Conservation (phyloP, 2,888 invertebrate genomes). For the Gastracanthus pulcherrimus region DNA sequence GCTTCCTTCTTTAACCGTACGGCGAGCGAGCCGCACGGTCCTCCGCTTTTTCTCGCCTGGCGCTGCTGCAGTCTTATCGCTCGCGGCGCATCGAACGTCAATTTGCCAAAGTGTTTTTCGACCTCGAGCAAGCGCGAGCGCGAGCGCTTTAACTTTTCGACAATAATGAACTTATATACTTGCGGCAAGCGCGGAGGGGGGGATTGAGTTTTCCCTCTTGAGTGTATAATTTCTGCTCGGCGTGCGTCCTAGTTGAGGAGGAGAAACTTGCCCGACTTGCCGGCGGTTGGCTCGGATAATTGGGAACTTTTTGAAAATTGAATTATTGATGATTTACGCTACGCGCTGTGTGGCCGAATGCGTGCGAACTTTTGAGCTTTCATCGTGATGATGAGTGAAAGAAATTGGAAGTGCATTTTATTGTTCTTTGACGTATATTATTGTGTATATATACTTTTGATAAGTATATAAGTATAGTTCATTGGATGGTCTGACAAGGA, state of each 20-base stretch:
- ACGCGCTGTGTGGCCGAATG: too few relatives aligned
- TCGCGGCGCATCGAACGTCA: constrained; percentile 1
- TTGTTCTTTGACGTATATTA: too few relatives aligned
- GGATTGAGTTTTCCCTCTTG: not conserved
- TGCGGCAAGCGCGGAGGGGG: not conserved
- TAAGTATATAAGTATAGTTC: too few relatives aligned
- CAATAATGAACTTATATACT: constrained; percentile 6
- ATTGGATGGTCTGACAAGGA: too few relatives aligned
- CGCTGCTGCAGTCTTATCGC: not conserved
- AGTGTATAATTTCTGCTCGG: constrained; percentile 13
- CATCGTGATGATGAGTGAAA: too few relatives aligned
- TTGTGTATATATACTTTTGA: too few relatives aligned
- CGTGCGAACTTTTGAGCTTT: not conserved
- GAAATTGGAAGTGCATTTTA: too few relatives aligned
- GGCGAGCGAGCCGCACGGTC: too few relatives aligned
- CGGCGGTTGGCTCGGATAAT: not conserved
- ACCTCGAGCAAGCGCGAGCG: not conserved
- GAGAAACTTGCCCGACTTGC: not conserved
- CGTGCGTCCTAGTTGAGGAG: not conserved
- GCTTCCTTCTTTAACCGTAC: too few relatives aligned
- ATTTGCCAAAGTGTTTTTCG: constrained; percentile 19
- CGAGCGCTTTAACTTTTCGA: not conserved
- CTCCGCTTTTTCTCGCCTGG: not conserved
- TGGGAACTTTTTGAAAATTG: not conserved
- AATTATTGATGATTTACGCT: constrained; percentile 5